Evolutionary conservation across 2,113 vertebrate species (phyloP).

Genomic region (Haemorhous mexicanus): DNA sequence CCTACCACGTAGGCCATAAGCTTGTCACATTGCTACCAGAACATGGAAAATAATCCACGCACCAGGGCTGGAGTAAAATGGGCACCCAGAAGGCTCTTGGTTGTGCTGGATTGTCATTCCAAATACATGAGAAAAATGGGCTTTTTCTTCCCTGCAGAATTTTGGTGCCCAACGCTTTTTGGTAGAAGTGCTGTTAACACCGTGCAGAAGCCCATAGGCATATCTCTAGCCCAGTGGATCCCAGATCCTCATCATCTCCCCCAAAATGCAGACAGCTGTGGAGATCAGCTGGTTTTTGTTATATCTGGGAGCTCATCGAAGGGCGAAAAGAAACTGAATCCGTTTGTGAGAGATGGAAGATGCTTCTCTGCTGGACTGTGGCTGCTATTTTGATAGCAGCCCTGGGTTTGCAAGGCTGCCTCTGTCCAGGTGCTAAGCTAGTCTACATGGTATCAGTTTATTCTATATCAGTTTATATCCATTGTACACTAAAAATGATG

Average conservation of each 20-base stretch:
- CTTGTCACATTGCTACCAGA: not conserved
- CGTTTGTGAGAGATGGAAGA: not conserved
- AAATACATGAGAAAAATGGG: not conserved
- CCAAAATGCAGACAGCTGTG: not conserved
- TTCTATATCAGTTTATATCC: not conserved
- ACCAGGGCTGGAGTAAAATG: not conserved
- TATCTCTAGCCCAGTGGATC: not conserved
- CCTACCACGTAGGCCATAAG: fast-evolving
- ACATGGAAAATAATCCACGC: not conserved
- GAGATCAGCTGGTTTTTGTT: not conserved
- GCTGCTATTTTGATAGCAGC: not conserved
- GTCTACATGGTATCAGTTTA: not conserved
- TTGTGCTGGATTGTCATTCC: not conserved
- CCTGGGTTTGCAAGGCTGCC: not conserved
- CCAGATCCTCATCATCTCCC: not conserved
- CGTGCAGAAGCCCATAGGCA: not conserved
- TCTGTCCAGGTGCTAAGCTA: not conserved
- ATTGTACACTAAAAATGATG: not conserved
- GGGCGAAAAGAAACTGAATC: not conserved
- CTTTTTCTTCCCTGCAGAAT: not conserved
- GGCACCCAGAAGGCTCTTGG: not conserved
- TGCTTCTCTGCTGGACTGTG: not conserved
- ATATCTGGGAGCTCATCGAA: not conserved
- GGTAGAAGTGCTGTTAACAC: not conserved
- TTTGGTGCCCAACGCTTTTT: not conserved